Conservation (phyloP, 2,888 invertebrate species). For the Plebejus melissa region DNA sequence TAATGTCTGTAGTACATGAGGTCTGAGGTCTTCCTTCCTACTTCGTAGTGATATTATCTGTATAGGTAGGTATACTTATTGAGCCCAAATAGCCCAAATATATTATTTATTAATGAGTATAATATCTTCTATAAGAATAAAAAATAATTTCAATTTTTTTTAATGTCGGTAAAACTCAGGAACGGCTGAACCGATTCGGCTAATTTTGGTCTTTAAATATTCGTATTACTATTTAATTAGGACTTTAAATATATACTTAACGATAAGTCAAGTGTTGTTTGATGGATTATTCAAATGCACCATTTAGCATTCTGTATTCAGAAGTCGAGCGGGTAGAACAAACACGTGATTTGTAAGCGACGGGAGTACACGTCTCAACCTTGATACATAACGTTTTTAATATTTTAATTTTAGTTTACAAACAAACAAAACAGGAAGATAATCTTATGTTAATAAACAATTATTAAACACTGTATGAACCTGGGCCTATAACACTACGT, state of each 20-base stretch:
- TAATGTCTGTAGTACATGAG: neutral
- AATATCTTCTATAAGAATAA: too few species aligned
- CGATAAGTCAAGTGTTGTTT: neutral
- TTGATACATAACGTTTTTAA: neutral
- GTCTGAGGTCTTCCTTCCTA: neutral
- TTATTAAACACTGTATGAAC: neutral
- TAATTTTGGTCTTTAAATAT: too few species aligned
- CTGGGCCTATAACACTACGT: too few species aligned
- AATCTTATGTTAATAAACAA: neutral
- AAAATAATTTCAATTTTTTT: too few species aligned
- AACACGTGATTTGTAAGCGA: constrained; percentile 20
- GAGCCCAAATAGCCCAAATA: too few species aligned
- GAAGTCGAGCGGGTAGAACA: neutral
- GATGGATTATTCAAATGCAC: neutral
- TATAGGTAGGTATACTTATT: too few species aligned
- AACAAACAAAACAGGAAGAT: neutral
- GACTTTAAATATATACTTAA: neutral
- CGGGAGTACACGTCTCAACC: neutral
- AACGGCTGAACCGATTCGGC: too few species aligned
- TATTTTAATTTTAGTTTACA: neutral
- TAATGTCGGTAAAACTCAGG: too few species aligned
- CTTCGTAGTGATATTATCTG: neutral
- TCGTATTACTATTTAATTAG: too few species aligned
- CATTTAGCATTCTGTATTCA: neutral
- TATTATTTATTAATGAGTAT: too few species aligned